phyloP scores from a whole-genome alignment of 1,140 invertebrate genomes.

The Antheraea pernyi region DNA sequence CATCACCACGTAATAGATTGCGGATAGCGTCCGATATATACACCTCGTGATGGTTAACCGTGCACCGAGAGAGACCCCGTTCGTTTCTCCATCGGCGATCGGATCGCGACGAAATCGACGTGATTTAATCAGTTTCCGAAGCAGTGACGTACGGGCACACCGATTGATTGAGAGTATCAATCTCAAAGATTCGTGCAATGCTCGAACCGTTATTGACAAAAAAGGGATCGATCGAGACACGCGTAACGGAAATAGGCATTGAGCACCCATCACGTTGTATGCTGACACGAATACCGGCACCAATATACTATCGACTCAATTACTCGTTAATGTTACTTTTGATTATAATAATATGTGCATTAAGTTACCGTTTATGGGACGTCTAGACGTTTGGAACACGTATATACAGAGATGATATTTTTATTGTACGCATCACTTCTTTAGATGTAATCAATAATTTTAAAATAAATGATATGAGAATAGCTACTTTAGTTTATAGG shows the following conservation, averaged over 20 bases:
- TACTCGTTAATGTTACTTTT: slow-evolving; percentile 58
- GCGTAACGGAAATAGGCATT: slow-evolving; percentile 73
- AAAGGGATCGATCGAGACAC: slow-evolving; percentile 71
- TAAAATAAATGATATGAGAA: no score
- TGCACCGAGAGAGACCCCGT: slow-evolving; percentile 35
- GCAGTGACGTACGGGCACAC: slow-evolving; percentile 61
- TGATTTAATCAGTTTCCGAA: slow-evolving; percentile 72
- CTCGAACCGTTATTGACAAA: slow-evolving; percentile 70
- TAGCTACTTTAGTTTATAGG: no score
- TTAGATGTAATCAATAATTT: background rate
- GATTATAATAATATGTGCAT: slow-evolving; percentile 39
- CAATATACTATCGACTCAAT: slow-evolving; percentile 67
- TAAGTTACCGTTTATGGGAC: slow-evolving; percentile 43
- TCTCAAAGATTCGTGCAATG: slow-evolving; percentile 65
- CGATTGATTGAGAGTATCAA: slow-evolving; percentile 74
- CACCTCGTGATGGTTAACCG: slow-evolving; percentile 50
- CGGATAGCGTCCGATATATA: slow-evolving; percentile 47
- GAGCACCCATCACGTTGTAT: slow-evolving; percentile 65
- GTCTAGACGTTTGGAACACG: slow-evolving; percentile 32
- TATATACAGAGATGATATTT: slow-evolving; percentile 24
- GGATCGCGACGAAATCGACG: slow-evolving; percentile 56
- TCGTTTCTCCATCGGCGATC: slow-evolving; percentile 31
- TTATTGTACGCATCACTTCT: background rate
- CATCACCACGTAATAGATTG: slow-evolving; percentile 30
- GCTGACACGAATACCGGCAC: slow-evolving; percentile 70